A percentile compares a stretch with the other conserved stretches of the same genome.
These are phyloP conservation scores for Lasioglossum oenotherae DNA, from an alignment of 2,888 invertebrate genomes.

Conservation along the genomic window DNA sequence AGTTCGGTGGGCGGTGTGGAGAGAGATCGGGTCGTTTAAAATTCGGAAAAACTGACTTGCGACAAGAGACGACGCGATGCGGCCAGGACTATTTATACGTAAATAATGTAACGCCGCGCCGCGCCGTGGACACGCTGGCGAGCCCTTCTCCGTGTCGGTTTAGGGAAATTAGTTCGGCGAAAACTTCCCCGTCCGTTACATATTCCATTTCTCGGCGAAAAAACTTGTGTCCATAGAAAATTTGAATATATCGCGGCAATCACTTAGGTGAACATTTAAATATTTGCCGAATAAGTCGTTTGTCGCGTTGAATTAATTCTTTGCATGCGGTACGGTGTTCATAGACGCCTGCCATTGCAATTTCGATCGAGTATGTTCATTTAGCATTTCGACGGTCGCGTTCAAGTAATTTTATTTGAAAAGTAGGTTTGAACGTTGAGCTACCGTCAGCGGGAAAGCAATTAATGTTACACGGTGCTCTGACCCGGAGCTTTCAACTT, in stretches of 20 bases:
- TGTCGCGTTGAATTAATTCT: not conserved
- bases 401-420: not conserved
- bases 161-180: constrained; percentile 61
- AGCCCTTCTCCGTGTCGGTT: constrained; percentile 60
- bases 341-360: not conserved
- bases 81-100: constrained; percentile 51
- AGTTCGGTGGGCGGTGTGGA: constrained; percentile 11
- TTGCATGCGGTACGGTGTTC: not conserved
- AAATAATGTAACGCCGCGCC: constrained; percentile 49
- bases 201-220: constrained; percentile 48
- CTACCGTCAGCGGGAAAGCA: constrained; percentile 35
- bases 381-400: not conserved
- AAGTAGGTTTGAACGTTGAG: constrained; percentile 8
- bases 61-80: not conserved
- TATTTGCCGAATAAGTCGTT: not conserved
- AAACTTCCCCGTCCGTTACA: constrained; percentile 42
- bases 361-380: not conserved
- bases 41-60: constrained; percentile 34
- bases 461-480: constrained; percentile 51
- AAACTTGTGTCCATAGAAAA: constrained; percentile 28
- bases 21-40: constrained; percentile 30
- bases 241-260: not conserved
- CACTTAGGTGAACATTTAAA: not conserved
- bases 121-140: constrained; percentile 20
- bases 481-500: constrained; percentile 36